Base-by-base conservation (phyloP, 2,797 vertebrate species). In the Falco biarmicus region DNA sequence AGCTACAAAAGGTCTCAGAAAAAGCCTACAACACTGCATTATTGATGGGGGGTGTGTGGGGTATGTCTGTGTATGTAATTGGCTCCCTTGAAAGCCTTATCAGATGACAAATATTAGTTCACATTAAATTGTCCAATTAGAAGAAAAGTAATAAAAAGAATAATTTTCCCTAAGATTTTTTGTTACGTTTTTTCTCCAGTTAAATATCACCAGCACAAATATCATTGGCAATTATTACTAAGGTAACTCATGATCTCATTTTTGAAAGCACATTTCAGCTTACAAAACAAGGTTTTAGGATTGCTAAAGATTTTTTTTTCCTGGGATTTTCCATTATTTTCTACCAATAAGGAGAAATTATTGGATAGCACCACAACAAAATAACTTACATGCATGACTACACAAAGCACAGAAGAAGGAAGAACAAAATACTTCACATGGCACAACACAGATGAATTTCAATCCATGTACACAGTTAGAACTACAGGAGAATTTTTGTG, bases 21-120 rank as follows among this genome's bases (percentile, higher is more conserved):
- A 79, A 97, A 96, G 63, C 50, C 77, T 94, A 13, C 89, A 95
- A 90, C 11, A 11, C 75, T 87, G n/a, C 48, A 93, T n/a, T 94
- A 97, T 93, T 84, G 71, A 96, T 93, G 53, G 69, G 25, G 20
- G 48, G 39, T 41, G 39, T 41, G 39, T 11, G 39, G 39, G 39
- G 39, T 37, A 37, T 37, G 37, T 10, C 37, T 37, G 39, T 41
- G 39, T 41, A 93, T 16, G 65, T 96, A 97, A 98, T 96, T 98
- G 87, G 87, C 53, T 98, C 96, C 95, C 95, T 94, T 97, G 97
- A 97, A 98, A 97, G 95, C 32, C 75, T 97, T 93, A 95, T 89
- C 59, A 91, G 79, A 89, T 10, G 28, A 95, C 94, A 97, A 97
- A 96, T 97, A 97, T 93, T 94, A 96, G 85, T 88, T 96, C 80